Conservation (phyloP, 2,113 vertebrate genomes). For the Nicator chloris region DNA sequence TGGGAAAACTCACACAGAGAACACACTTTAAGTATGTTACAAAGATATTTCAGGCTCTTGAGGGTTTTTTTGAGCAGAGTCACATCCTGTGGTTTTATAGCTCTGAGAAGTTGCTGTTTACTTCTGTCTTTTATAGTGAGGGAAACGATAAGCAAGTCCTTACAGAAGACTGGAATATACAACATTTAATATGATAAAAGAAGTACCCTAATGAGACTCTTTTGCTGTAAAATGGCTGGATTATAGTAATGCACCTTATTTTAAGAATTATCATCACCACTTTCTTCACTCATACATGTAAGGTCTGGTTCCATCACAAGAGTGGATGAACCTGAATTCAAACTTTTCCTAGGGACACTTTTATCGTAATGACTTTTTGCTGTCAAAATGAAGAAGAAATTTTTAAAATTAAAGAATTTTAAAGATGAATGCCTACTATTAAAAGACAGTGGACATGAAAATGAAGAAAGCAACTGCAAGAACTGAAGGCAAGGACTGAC, state of each 20-base stretch:
- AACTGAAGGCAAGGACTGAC: background rate
- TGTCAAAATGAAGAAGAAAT: background rate
- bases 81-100: background rate
- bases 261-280: background rate
- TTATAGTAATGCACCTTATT: background rate
- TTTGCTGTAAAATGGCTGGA: background rate
- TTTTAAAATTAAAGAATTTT: background rate
- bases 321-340: background rate
- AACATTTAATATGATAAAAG: background rate
- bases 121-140: background rate
- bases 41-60: background rate
- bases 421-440: background rate
- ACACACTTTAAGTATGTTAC: background rate
- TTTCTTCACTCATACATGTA: background rate
- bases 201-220: background rate
- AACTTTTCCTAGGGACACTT: background rate
- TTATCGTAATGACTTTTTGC: background rate
- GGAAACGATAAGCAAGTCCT: accelerated
- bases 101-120: background rate
- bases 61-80: background rate
- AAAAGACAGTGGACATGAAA: background rate
- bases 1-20: background rate
- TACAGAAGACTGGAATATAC: background rate
- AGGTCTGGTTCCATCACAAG: background rate
- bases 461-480: background rate